phyloP scores from a whole-genome alignment of 2,113 vertebrate genomes.

The Anoura caudifer region DNA sequence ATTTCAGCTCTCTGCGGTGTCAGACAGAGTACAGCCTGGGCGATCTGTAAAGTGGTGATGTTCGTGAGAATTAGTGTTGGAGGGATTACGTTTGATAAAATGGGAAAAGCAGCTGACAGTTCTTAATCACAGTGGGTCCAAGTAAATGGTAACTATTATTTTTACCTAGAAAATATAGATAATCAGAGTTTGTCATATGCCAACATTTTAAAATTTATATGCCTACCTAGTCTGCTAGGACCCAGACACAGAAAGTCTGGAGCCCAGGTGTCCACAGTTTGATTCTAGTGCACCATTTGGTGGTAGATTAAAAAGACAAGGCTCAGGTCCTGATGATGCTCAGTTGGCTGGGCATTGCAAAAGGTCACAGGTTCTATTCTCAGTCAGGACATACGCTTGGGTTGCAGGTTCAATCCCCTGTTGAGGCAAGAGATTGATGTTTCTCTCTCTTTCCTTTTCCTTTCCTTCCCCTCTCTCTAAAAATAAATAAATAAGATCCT shows the following conservation, averaged over 20 bases:
- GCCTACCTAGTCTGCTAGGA: background rate
- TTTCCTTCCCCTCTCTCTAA: too few relatives aligned
- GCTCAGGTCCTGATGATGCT: background rate
- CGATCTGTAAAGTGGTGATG: background rate
- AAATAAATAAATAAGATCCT: too few relatives aligned
- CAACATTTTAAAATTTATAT: background rate
- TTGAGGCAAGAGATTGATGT: too few relatives aligned
- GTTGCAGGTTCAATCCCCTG: too few relatives aligned
- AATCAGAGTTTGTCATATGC: background rate
- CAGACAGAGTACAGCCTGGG: background rate
- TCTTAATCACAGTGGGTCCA: background rate
- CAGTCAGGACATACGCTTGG: too few relatives aligned
- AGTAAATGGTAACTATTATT: background rate
- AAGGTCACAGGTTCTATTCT: too few relatives aligned
- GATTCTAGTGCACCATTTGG: background rate
- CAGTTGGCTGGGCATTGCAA: too few relatives aligned
- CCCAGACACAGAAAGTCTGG: background rate
- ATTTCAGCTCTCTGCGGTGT: background rate
- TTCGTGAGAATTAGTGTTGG: background rate
- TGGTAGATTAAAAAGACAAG: background rate
- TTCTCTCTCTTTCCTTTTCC: too few relatives aligned
- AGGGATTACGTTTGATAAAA: background rate
- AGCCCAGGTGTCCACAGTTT: background rate
- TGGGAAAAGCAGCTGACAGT: background rate
- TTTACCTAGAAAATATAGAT: background rate